Evolutionary conservation across 2,113 vertebrate species (phyloP).

Genomic region (Takifugu flavidus): DNA sequence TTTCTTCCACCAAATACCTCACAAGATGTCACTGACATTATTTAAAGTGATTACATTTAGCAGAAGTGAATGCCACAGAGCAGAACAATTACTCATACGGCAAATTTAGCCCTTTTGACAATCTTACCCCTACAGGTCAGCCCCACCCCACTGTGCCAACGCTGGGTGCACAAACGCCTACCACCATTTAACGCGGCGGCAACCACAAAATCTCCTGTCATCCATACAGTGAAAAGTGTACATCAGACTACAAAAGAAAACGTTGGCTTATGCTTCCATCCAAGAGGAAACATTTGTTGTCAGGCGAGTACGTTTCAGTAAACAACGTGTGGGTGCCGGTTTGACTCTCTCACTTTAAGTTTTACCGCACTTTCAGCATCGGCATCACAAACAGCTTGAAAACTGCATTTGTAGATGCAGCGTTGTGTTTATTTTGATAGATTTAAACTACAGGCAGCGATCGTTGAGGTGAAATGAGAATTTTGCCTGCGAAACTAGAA

Average conservation of each 20-base stretch:
- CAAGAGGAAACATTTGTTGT: constrained; percentile 57
- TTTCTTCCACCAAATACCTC: constrained; percentile 69
- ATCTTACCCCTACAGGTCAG: constrained; percentile 56
- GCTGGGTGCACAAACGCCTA: constrained; percentile 8
- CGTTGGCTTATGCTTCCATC: constrained; percentile 56
- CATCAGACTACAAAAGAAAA: constrained; percentile 54
- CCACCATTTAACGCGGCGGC: constrained; percentile 18
- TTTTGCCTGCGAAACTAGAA: background rate
- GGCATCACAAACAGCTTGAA: background rate
- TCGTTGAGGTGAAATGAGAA: too few species aligned
- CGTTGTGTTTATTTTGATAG: too few species aligned
- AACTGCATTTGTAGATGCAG: too few species aligned
- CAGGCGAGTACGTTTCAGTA: constrained; percentile 36
- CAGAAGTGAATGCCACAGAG: constrained; percentile 64
- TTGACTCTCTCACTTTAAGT: background rate
- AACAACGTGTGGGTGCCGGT: constrained; percentile 5
- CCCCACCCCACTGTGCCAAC: constrained; percentile 10
- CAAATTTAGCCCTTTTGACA: constrained; percentile 67
- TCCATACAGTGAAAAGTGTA: constrained; percentile 29
- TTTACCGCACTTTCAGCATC: constrained; percentile 4
- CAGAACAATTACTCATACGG: constrained; percentile 64
- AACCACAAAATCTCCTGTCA: constrained; percentile 41
- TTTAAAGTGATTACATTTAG: constrained; percentile 75
- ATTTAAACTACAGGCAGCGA: too few species aligned
- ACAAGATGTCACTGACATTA: constrained; percentile 71